Base-by-base conservation (phyloP, 2,888 invertebrate species). In the Heliconius hortense region DNA sequence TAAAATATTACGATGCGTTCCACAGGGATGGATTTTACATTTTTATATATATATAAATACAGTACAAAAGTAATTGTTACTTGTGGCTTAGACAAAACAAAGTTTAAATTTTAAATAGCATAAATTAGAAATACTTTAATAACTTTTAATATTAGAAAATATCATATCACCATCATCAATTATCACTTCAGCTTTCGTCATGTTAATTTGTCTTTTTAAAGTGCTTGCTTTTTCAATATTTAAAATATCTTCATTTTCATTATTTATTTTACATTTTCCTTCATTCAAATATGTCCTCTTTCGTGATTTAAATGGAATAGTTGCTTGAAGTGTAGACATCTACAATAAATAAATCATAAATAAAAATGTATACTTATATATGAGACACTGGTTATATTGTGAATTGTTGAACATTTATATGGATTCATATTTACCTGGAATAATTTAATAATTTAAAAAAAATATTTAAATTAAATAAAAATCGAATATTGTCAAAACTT, bases 271-370 rank as follows among this genome's bases (percentile, higher is more conserved):
- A 26, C 76, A 79, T 77, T 82, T 83, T 70, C 82, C 85, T 67
- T 79, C 81, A 68, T 81, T 82, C 48, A 85, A 76, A 78, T 84
- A 83, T 7, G 89, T 86, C 78, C 89, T 94, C 81, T 95, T 95
- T 18, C 94, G 89, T 39, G 91, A 85, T 80, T 88, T 91, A 80
- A 95, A 95, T 13, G 93, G 89, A 76, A 95, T 92, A 2, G 88
- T 90, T 56, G 90, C 88, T 84, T 95, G 95, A 24, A 91, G 81
- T 43, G 89, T 84, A 73, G 93, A 87, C 94, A 94, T 94, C 90
- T 92, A 85, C 81, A 76, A 79, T 18, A 66, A 62, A 73, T 15
- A 13, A 24, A 18, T 74, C 18, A 53, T 26, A 56, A 39, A 24
- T 59, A 28, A 39, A 60, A 39, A 26, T 18, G 3, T 10, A 35